Base-by-base conservation (phyloP, 2,888 invertebrate genomes). In the Nephrocerus scutellatus region DNA sequence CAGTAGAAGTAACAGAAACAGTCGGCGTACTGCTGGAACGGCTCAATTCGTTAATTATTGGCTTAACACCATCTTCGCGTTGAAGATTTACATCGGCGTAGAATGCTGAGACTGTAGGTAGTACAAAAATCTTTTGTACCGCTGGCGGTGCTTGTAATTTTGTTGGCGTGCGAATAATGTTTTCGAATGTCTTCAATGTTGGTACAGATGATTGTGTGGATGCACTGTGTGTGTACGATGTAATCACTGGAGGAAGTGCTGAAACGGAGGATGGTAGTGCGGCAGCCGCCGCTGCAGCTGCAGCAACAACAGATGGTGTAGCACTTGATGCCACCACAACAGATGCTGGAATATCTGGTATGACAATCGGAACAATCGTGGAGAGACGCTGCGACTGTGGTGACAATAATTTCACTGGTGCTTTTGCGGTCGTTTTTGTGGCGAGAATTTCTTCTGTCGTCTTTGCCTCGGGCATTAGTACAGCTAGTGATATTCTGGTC, bases 321-420 rank as follows among this genome's bases (percentile, higher is more conserved):
- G 54, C 53, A 24, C 48, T 51, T 7, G 54, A 49, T 4, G 59
- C 57, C 14, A 58, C 54, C 16, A 60, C 59, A 24, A 62, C 57
- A 0, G 58, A 61, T 8, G 54, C 59, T 10, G 59, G 63, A 22
- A 62, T 62, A 15, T 62, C 61, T 5, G 62, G 62, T 25, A 62
- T 39, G 19, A 54, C 47, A 35, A 61, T 58, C 10, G 62, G 60
- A 12, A 62, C 61, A 6, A 56, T 54, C 8, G 49, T 33, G 8
- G 42, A n/a, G 10, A 23, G 3, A 34, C 26, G 41, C 22, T 33
- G 40, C 30, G 32, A 46, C 15, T 24, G 30, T 30, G 23, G 39
- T 14, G 46, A 30, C 12, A 44, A 26, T 5, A 54, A 46, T 36
- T 61, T 61, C 1, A 60, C 16, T 0, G 62, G 48, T 35, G 56